Percentiles rank a stretch among this genome's conserved stretches.
Conservation (phyloP, 2,888 invertebrate species). For the Corbicula japonica region DNA sequence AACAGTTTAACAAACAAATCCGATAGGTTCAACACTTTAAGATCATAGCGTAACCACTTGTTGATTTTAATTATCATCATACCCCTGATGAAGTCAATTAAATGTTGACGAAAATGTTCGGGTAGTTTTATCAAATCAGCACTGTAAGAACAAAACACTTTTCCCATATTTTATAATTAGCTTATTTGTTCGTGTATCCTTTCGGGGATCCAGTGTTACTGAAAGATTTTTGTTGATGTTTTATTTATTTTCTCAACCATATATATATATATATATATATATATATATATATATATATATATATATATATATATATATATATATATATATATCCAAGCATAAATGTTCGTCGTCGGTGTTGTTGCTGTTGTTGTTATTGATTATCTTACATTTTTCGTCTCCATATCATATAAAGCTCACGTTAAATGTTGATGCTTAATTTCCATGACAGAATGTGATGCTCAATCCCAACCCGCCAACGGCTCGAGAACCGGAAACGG, state of each 20-base stretch:
- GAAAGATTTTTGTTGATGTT: too few species aligned
- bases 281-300: not conserved
- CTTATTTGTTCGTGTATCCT: too few species aligned
- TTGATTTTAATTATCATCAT: too few species aligned
- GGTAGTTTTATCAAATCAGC: too few species aligned
- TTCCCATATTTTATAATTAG: too few species aligned
- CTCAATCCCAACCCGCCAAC: constrained; percentile 9
- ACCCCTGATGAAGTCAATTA: too few species aligned
- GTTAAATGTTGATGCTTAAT: not conserved
- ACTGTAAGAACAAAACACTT: too few species aligned
- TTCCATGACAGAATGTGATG: constrained; percentile 27
- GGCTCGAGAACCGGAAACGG: constrained; percentile 24
- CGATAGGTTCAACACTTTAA: too few species aligned
- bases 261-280: not conserved
- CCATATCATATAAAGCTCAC: not conserved
- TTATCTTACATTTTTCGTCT: not conserved
- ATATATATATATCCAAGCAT: not conserved
- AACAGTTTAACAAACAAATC: too few species aligned
- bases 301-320: not conserved
- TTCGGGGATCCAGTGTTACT: too few species aligned
- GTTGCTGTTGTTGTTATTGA: not conserved
- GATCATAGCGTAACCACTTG: too few species aligned
- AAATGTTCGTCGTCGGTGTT: not conserved
- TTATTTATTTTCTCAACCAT: not conserved
- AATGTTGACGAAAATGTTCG: too few species aligned